A percentile compares a stretch with the other conserved stretches of the same genome.
Evolutionary conservation across 2,888 invertebrate genomes (phyloP).

Genomic region (Nephrocerus scutellatus): DNA sequence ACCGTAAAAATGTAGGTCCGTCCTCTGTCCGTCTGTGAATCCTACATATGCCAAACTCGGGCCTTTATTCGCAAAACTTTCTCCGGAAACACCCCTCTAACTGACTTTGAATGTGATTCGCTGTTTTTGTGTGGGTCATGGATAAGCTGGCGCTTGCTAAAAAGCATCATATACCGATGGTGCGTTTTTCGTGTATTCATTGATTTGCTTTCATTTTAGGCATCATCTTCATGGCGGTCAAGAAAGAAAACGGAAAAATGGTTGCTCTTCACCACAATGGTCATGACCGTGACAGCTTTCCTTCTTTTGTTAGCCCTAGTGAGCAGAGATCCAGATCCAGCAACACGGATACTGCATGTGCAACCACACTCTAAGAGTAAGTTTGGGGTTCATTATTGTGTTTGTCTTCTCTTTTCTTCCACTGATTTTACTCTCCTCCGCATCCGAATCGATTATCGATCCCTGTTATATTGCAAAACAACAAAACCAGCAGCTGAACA

Average conservation of each 20-base stretch:
- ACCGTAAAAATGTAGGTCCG: too few species aligned
- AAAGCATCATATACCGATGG: too few species aligned
- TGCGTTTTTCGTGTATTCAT: constrained; percentile 1
- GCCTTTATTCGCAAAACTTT: too few species aligned
- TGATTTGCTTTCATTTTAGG: constrained; percentile 48
- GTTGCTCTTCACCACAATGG: constrained; percentile 51
- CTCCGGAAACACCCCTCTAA: too few species aligned
- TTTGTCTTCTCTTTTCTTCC: too few species aligned
- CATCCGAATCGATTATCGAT: not conserved
- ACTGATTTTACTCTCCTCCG: not conserved
- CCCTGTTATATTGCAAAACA: not conserved
- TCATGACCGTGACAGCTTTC: constrained; percentile 51
- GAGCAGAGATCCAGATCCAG: constrained; percentile 48
- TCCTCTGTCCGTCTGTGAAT: too few species aligned
- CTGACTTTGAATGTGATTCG: too few species aligned
- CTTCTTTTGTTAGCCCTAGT: constrained; percentile 57
- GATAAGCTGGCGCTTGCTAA: too few species aligned
- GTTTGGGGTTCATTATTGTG: constrained; percentile 9
- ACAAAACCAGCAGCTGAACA: not conserved
- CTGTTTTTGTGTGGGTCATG: too few species aligned
- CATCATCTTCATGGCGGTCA: constrained; percentile 69
- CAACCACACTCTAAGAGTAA: constrained; percentile 50
- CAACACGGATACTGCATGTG: constrained; percentile 50
- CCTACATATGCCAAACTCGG: too few species aligned
- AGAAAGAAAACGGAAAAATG: constrained; percentile 65